Evolutionary conservation across 2,797 vertebrate genomes (phyloP), one percentile per base, ranked within the genome.

Genomic region (Argyrosomus regius): DNA sequence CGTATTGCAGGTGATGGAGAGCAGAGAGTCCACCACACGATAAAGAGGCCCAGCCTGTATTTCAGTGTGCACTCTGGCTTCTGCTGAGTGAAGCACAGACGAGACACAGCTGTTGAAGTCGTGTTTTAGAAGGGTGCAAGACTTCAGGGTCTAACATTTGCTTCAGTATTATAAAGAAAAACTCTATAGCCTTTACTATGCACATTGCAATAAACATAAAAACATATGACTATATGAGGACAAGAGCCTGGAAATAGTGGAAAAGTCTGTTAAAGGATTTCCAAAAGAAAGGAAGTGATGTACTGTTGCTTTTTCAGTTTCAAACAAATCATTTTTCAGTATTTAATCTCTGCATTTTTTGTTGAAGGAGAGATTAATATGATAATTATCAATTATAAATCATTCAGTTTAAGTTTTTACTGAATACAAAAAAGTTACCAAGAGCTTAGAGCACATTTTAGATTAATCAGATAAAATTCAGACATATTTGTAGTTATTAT

Each of bases 1-100:
- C 46, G 90, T 89, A 8, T 83, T 92, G 91, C 96, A 96, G 82
- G 85, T 90, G 64, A 96, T 92, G 72, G 83, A 87, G 73, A 95
- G 87, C 0, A 35, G 57, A 24, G 87, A 76, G 57, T 89, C 94
- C 18, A 83, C 83, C 12, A 93, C 89, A 0, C 96, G 93, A 53
- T 94, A 95, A 78, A 96, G 87, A 53, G 96, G 96, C 11, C 96
- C 95, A 1, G 81, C 16, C 65, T 92, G 94, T 3, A 71, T 77
- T 18, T 93, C 81, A 4, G 94, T 95, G 1, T 73, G 73, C 61
- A 94, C 91, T 10, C 0, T 12, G 73, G 93, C 92, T 3, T 88
- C 82, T 83, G 93, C 95, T 95, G 89, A 59, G 66, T 39, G 49
- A 52, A 71, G 35, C 13, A 78, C 48, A 86, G 35, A 85, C 20